A percentile compares a stretch with the other conserved stretches of the same genome.
phyloP scores from a whole-genome alignment of 2,888 invertebrate genomes.

The Pegoplata infirma region DNA sequence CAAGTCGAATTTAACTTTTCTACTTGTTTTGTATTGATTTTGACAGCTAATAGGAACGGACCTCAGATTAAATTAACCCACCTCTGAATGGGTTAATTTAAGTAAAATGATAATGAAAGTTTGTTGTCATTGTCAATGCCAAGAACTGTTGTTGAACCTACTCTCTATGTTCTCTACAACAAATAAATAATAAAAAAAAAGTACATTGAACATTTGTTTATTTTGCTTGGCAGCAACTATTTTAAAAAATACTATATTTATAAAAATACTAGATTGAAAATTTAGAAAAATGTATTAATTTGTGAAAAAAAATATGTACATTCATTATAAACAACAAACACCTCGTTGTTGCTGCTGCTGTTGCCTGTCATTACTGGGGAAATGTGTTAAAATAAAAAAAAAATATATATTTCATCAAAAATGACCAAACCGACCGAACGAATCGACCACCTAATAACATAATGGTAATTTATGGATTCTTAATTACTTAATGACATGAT shows the following conservation, averaged over 20 bases:
- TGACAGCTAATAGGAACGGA: too few relatives aligned
- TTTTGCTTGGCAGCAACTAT: not conserved
- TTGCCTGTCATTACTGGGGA: not conserved
- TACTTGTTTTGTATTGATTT: too few relatives aligned
- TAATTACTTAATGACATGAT: slow-evolving; percentile 20
- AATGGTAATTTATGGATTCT: slow-evolving; percentile 16
- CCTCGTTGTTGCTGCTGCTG: not conserved
- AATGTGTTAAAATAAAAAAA: not conserved
- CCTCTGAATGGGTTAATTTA: slow-evolving; percentile 12
- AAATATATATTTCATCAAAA: not conserved
- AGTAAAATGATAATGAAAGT: slow-evolving; percentile 25
- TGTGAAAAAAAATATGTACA: not conserved
- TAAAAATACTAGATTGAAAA: not conserved
- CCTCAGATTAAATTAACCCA: not conserved
- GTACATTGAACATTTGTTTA: not conserved
- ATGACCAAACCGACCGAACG: not conserved
- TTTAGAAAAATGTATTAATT: not conserved
- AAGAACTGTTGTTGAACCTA: slow-evolving; percentile 27
- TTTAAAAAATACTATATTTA: not conserved
- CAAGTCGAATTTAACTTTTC: too few relatives aligned
- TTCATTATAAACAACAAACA: not conserved
- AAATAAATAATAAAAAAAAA: too few relatives aligned
- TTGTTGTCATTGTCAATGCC: slow-evolving; percentile 25
- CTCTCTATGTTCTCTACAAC: not conserved
- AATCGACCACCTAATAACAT: slow-evolving; percentile 5